Percentiles rank a stretch among this genome's conserved stretches.
phyloP scores from a whole-genome alignment of 1,140 invertebrate genomes.

The Drosophila micromelanica region DNA sequence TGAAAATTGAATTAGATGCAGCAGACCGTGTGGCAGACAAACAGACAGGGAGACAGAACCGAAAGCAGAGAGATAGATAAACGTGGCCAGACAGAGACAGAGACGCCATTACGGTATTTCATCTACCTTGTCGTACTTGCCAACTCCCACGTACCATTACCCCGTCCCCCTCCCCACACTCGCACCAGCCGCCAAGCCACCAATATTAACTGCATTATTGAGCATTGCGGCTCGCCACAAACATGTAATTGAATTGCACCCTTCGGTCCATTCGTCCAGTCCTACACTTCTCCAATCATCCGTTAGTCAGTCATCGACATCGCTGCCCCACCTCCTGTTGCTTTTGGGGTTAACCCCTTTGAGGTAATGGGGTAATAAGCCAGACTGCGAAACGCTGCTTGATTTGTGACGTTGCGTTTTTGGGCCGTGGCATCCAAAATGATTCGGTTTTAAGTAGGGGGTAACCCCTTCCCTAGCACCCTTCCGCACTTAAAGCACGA shows the following conservation, averaged over 20 bases:
- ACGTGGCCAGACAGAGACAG: slow-evolving; percentile 6
- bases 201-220: slow-evolving; percentile 83
- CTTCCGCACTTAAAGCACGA: slow-evolving; percentile 3
- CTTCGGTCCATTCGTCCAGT: slow-evolving; percentile 46
- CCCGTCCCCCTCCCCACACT: background rate
- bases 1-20: slow-evolving; percentile 83
- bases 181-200: slow-evolving; percentile 26
- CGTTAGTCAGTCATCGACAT: slow-evolving; percentile 58
- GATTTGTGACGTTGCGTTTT: slow-evolving; percentile 41
- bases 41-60: slow-evolving; percentile 24
- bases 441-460: slow-evolving; percentile 13
- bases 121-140: slow-evolving; percentile 48
- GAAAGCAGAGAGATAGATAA: slow-evolving; percentile 34
- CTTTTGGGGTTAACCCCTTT: slow-evolving; percentile 57
- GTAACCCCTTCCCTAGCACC: background rate
- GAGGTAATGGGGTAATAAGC: slow-evolving; percentile 10
- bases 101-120: slow-evolving; percentile 35
- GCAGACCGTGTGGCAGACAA: slow-evolving; percentile 69
- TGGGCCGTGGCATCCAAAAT: slow-evolving; percentile 22
- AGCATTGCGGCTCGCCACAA: slow-evolving; percentile 81
- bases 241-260: slow-evolving; percentile 82
- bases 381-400: slow-evolving; percentile 23
- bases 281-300: slow-evolving; percentile 30
- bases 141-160: slow-evolving; percentile 16
- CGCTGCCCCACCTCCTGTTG: slow-evolving; percentile 51